phyloP scores from a whole-genome alignment of 2,797 vertebrate genomes.

The Leptoclinus maculatus region DNA sequence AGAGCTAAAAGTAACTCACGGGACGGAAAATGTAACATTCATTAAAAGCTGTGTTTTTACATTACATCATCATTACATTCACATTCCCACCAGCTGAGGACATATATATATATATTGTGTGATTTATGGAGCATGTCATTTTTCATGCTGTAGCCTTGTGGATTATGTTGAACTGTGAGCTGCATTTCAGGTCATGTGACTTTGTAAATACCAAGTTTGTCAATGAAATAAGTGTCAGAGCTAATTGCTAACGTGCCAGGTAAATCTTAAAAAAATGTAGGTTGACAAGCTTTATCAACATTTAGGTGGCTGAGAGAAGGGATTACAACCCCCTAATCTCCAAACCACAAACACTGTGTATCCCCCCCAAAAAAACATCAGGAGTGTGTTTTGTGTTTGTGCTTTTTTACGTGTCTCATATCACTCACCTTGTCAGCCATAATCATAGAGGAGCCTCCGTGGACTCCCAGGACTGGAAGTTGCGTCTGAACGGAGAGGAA shows the following conservation, averaged over 20 bases:
- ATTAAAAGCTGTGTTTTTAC: slow-evolving; percentile 8
- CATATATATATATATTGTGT: not conserved
- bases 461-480: slow-evolving; percentile 96
- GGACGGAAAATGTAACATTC: slow-evolving; percentile 9
- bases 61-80: slow-evolving; percentile 1
- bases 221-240: slow-evolving; percentile 12
- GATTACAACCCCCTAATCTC: slow-evolving; percentile 27
- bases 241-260: slow-evolving; percentile 10
- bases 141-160: slow-evolving; percentile 1
- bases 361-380: slow-evolving; percentile 4
- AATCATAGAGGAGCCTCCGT: slow-evolving; percentile 98
- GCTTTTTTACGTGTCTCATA: not conserved
- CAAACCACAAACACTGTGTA: slow-evolving; percentile 30
- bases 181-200: slow-evolving; percentile 8
- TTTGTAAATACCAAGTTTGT: slow-evolving; percentile 24
- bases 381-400: not conserved
- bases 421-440: slow-evolving; percentile 98
- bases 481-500: slow-evolving; percentile 98
- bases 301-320: slow-evolving; percentile 20
- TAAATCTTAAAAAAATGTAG: slow-evolving; percentile 14
- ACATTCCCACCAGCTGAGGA: not conserved
- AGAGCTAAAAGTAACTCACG: slow-evolving; percentile 1
- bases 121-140: not conserved
- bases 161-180: slow-evolving; percentile 16
- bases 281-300: slow-evolving; percentile 17